phyloP scores from a whole-genome alignment of 2,888 invertebrate genomes.

The Ceramica pisi region DNA sequence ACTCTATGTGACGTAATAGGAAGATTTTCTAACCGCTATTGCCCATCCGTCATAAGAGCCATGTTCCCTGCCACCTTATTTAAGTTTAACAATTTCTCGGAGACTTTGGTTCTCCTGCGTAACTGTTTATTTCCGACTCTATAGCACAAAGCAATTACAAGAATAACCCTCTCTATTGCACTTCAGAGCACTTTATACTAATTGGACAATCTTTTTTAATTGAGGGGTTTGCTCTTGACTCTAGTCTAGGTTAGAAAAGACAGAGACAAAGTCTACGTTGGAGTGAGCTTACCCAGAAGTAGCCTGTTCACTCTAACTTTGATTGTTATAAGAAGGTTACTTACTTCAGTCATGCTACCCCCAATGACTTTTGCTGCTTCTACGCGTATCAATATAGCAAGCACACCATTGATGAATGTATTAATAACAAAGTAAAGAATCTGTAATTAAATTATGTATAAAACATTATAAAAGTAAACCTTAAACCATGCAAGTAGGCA shows the following conservation, averaged over 20 bases:
- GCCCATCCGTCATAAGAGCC: too few species aligned
- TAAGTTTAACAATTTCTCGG: too few species aligned
- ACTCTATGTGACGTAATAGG: too few species aligned
- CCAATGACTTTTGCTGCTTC: neutral
- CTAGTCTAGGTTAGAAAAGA: too few species aligned
- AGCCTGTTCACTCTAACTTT: too few species aligned
- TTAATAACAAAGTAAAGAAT: neutral
- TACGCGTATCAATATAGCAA: slow-evolving; percentile 4
- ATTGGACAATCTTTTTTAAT: neutral
- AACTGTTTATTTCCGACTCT: neutral
- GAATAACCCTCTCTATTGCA: neutral
- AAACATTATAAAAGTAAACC: neutral
- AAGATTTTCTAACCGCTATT: too few species aligned
- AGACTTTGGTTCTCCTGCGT: neutral
- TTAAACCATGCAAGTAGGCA: neutral
- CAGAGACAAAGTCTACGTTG: too few species aligned
- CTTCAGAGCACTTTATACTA: neutral
- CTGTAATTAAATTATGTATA: neutral
- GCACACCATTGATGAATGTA: neutral
- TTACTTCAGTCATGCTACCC: neutral
- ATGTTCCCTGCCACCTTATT: too few species aligned
- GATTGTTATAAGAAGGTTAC: neutral
- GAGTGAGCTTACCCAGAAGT: too few species aligned
- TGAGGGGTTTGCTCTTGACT: too few species aligned
- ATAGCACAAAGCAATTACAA: neutral